Percentiles rank a stretch among this genome's conserved stretches.
phyloP scores from a whole-genome alignment of 2,113 vertebrate genomes.

The Nannospalax galili region DNA sequence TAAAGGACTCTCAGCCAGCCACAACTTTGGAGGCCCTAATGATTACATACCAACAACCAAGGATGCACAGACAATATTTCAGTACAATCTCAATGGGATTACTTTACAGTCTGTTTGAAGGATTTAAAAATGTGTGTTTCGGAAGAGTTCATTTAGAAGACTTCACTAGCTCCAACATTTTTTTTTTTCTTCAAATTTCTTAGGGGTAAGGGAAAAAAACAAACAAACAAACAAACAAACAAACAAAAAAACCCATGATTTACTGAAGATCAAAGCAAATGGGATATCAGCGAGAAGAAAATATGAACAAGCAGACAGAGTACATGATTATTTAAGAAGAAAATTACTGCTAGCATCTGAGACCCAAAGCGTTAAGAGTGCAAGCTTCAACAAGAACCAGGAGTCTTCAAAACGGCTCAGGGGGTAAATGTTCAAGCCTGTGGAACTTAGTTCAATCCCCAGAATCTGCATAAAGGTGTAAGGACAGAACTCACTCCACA shows the following conservation, averaged over 20 bases:
- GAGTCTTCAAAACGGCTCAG: not conserved
- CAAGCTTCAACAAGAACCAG: not conserved
- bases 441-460: not conserved
- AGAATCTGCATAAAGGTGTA: too few species aligned
- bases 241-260: too few species aligned
- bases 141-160: not conserved
- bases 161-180: not conserved
- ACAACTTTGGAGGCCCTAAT: not conserved
- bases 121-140: not conserved
- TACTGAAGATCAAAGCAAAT: constrained; percentile 40
- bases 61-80: not conserved
- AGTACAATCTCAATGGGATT: not conserved
- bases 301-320: not conserved
- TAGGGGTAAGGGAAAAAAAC: not conserved
- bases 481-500: not conserved
- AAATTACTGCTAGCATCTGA: not conserved
- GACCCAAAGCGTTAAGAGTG: not conserved
- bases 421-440: not conserved
- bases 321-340: not conserved
- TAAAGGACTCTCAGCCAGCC: constrained; percentile 38
- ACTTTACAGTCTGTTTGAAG: not conserved
- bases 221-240: too few species aligned
- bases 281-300: not conserved
- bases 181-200: constrained; percentile 36
- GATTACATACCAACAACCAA: not conserved